Base-by-base conservation (phyloP, 2,888 invertebrate genomes). In the Mesoligia furuncula region DNA sequence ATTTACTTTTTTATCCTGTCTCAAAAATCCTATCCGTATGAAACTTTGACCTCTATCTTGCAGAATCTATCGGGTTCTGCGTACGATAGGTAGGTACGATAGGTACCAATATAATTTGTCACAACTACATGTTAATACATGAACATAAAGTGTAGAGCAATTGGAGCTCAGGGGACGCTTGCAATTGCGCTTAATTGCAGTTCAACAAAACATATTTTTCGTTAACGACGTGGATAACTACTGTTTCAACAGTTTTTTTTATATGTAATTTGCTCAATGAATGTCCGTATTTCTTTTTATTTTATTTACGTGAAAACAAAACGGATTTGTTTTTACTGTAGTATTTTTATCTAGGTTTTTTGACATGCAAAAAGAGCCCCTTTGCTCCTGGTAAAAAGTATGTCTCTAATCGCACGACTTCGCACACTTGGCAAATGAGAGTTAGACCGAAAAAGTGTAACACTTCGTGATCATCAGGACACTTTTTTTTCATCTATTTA, bases 151-250 rank as follows among this genome's bases (percentile, higher is more conserved):
- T 68, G 17, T 48, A 17, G 61, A 75, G 71, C 68, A 61, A 85
- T 80, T 69, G 68, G 48, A 48, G 54, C 75, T 61, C 73, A 36
- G 17, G 85, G 75, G 57, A 76, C 13, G 64, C 36, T 64, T 85
- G 81, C 85, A 81, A 81, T 73, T 85, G 82, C 82, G 64, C 61
- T 83, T 77, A 81, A 85, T 83, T 83, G 68, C 67, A 77, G 48
- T 71, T 62, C 74, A 85, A 65, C 77, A 71, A 68, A 65, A 70
- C 81, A 81, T 77, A 85, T 77, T 77, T 85, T 73, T 62, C 57
- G 13, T 75, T 85, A 77, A 85, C 77, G 86, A 85, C 51, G 72
- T 82, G 83, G 83, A 73, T 84, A 85, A 82, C 77, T 82, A 66
- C 62, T 65, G 68, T 70, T 73, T 71, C 51, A 70, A 77, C 73